phyloP scores from a whole-genome alignment of 35 echinoderm and acorn worm species.

The Ophioderma brevispina region DNA sequence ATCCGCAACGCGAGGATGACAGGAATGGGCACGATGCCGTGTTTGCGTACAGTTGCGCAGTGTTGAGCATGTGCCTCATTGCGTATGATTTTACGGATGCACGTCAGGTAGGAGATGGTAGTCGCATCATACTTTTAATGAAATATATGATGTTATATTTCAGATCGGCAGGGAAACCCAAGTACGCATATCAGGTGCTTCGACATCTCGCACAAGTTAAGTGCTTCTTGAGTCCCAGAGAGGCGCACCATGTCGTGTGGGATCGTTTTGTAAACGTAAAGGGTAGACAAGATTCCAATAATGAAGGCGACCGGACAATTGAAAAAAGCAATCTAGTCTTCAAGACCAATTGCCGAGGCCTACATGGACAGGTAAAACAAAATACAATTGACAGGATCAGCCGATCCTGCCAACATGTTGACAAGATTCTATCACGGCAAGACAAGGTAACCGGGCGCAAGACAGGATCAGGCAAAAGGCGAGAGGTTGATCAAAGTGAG shows the following conservation, averaged over 20 bases:
- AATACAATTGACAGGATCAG: conserved; percentile 34
- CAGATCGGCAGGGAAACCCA: conserved; percentile 35
- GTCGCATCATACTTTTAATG: conserved; percentile 23
- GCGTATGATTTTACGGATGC: conserved; percentile 48
- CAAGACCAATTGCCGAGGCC: conserved; percentile 30
- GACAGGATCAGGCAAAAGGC: conserved; percentile 18
- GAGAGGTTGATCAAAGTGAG: not conserved
- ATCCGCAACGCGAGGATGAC: not conserved
- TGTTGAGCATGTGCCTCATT: conserved; percentile 31
- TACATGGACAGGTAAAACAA: conserved; percentile 30
- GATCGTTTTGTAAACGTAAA: conserved; percentile 53
- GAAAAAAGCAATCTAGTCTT: conserved; percentile 50
- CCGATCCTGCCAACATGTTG: conserved; percentile 31
- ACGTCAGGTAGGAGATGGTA: conserved; percentile 45
- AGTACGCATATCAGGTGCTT: conserved; percentile 45
- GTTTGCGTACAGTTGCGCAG: conserved; percentile 37
- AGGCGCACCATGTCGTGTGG: conserved; percentile 24
- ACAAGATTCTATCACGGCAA: not conserved
- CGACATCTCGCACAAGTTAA: conserved; percentile 39
- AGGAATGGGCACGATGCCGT: not conserved
- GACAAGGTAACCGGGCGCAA: conserved; percentile 9
- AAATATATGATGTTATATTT: conserved; percentile 61
- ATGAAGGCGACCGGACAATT: conserved; percentile 18
- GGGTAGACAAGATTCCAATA: conserved; percentile 37
- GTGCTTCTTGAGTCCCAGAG: conserved; percentile 20